Evolutionary conservation across 2,797 vertebrate genomes (phyloP).

Genomic region (Tauraco hartlaubi): DNA sequence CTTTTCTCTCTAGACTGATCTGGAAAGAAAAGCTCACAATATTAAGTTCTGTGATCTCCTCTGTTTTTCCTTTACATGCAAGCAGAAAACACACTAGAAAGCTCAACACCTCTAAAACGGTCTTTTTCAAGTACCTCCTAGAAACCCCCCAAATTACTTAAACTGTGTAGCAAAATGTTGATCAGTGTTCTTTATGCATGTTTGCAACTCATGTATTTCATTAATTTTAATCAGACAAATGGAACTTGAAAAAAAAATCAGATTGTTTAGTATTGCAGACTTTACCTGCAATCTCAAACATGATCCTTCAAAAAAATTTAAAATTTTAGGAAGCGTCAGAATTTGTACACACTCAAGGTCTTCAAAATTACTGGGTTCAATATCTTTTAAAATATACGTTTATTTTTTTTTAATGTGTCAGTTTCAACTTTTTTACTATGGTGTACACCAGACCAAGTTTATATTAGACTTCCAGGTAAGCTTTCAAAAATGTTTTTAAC

Average conservation of each 20-base stretch:
- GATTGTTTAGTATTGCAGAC: neutral
- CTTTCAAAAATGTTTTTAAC: neutral
- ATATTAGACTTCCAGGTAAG: neutral
- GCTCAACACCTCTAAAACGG: neutral
- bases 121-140: neutral
- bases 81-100: neutral
- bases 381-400: neutral
- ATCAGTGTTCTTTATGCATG: neutral
- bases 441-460: neutral
- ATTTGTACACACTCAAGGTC: neutral
- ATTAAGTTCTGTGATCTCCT: neutral
- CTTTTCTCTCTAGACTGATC: neutral
- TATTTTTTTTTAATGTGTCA: neutral
- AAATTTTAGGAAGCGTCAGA: neutral
- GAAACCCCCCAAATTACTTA: neutral
- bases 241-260: neutral
- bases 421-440: neutral
- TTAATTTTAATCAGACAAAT: neutral
- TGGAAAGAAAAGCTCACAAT: neutral
- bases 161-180: fast-evolving
- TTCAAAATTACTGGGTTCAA: neutral
- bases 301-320: neutral
- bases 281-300: neutral
- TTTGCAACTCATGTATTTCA: neutral
- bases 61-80: neutral